A percentile compares a stretch with the other conserved stretches of the same genome.
phyloP scores from a whole-genome alignment of 1,140 invertebrate species.

The Oedothorax gibbosus region DNA sequence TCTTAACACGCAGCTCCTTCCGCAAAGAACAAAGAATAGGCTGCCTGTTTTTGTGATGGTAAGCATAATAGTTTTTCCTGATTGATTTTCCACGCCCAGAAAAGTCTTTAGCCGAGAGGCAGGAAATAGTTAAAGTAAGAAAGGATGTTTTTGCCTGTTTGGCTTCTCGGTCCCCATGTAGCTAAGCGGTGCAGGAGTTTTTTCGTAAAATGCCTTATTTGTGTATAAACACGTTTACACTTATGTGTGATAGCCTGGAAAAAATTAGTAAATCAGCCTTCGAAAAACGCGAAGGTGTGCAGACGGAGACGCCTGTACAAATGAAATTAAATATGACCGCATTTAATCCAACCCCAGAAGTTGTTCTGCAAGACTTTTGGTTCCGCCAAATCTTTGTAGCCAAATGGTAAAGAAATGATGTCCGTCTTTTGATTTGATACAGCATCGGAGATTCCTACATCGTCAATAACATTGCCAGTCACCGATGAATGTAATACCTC shows the following conservation, averaged over 20 bases:
- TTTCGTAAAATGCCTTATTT: slow-evolving; percentile 5
- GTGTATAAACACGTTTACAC: neutral
- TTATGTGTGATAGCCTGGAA: neutral
- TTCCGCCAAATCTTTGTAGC: no score
- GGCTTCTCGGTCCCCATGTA: neutral
- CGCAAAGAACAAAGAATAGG: neutral
- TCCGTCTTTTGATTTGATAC: no score
- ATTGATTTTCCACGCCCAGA: neutral
- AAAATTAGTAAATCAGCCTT: neutral
- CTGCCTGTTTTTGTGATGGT: neutral
- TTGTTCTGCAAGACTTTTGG: no score
- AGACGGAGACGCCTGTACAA: no score
- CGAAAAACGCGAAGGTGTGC: neutral
- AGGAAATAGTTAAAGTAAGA: neutral
- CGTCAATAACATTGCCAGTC: no score
- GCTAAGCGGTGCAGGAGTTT: neutral
- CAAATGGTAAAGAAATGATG: no score
- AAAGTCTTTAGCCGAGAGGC: neutral
- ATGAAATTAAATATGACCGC: no score
- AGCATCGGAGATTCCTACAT: no score
- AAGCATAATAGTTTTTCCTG: neutral
- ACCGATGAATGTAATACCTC: no score
- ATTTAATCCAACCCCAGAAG: no score
- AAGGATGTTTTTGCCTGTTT: neutral
- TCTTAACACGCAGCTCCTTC: no score